Evolutionary conservation across 1,140 invertebrate species (phyloP).

Genomic region (Papilio machaon): DNA sequence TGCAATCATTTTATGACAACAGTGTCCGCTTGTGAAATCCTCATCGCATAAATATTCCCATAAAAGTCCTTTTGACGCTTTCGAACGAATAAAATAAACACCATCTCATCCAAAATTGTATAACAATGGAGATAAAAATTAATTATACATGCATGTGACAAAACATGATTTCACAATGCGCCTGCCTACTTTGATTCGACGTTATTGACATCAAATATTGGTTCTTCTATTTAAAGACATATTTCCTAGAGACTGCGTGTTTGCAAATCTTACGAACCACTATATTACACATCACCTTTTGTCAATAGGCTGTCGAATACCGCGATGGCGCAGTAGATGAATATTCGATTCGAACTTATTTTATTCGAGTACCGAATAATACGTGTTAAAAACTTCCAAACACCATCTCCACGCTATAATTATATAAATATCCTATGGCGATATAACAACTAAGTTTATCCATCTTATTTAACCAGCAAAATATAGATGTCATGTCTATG

Average conservation of each 20-base stretch:
- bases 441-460: too few species aligned
- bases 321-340: background rate
- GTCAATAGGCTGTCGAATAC: constrained; percentile 4
- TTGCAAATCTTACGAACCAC: constrained; percentile 26
- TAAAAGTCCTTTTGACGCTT: constrained; percentile 13
- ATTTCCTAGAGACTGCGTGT: constrained; percentile 31
- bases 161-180: constrained; percentile 32
- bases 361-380: background rate
- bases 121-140: constrained; percentile 37
- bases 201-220: constrained; percentile 36
- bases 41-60: constrained; percentile 20
- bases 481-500: too few species aligned
- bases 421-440: background rate
- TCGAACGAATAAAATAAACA: constrained; percentile 28
- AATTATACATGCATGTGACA: constrained; percentile 36
- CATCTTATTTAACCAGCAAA: too few species aligned
- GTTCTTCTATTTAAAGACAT: constrained; percentile 34
- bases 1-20: constrained; percentile 1
- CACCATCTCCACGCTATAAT: background rate
- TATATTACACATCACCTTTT: constrained; percentile 15
- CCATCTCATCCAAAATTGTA: constrained; percentile 19
- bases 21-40: background rate
- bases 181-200: constrained; percentile 36
- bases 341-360: background rate
- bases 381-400: background rate